Evolutionary conservation across 2,888 invertebrate species (phyloP).

Genomic region (Phytoseiulus persimilis): DNA sequence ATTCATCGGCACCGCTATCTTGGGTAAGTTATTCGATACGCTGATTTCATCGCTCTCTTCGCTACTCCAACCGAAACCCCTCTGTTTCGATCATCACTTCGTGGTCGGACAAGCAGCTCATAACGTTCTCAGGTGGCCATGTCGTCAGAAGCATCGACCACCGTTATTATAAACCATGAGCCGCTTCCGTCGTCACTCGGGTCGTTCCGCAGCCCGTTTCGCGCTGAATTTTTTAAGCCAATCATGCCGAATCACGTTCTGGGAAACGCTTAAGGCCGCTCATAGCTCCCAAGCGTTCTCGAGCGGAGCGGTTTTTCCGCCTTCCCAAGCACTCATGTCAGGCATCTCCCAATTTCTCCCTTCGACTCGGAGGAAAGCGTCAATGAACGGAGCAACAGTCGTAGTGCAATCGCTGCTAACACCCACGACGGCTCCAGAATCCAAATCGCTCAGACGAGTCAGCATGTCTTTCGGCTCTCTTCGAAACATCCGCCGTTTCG

Average conservation of each 20-base stretch:
- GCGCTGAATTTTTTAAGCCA: neutral
- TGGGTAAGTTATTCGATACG: conserved; percentile 58
- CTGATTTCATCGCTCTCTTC: too few species aligned
- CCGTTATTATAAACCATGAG: neutral
- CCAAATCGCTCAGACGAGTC: too few species aligned
- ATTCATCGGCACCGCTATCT: conserved; percentile 73
- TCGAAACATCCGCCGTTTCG: too few species aligned
- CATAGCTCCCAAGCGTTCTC: neutral
- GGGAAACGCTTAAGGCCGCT: neutral
- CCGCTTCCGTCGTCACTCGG: neutral
- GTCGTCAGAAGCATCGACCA: neutral
- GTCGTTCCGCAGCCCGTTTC: neutral
- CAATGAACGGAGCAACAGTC: too few species aligned
- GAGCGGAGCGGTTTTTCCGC: too few species aligned
- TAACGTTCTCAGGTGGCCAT: neutral
- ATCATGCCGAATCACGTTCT: neutral
- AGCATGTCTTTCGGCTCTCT: too few species aligned
- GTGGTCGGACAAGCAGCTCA: neutral
- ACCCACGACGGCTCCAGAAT: too few species aligned
- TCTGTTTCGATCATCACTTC: neutral
- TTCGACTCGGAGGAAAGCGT: too few species aligned
- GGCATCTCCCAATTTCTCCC: too few species aligned
- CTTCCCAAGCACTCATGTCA: too few species aligned
- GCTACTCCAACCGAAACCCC: conserved; percentile 45
- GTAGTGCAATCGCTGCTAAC: too few species aligned